A percentile compares a stretch with the other conserved stretches of the same genome.
phyloP scores from a whole-genome alignment of 1,140 invertebrate species.

The Mercenaria mercenaria region DNA sequence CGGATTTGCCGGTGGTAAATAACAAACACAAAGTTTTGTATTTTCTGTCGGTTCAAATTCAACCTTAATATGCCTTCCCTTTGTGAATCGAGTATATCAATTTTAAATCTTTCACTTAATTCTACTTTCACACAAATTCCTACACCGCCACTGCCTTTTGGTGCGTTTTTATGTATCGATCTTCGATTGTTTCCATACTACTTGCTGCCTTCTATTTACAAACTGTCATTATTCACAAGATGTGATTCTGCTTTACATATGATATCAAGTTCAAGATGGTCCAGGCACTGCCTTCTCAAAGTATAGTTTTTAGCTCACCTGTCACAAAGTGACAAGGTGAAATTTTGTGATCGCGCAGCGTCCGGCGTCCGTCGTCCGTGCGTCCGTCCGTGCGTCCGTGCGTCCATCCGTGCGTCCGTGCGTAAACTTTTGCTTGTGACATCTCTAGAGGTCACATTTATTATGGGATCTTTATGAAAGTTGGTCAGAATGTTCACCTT shows the following conservation, averaged over 20 bases:
- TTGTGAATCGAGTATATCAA: background rate
- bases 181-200: slow-evolving; percentile 60
- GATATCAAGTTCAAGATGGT: slow-evolving; percentile 46
- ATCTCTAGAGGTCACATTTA: too few species aligned
- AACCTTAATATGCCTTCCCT: slow-evolving; percentile 53
- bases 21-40: slow-evolving; percentile 41
- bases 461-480: too few species aligned
- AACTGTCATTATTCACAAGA: background rate
- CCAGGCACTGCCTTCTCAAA: slow-evolving; percentile 7
- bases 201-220: slow-evolving; percentile 36
- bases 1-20: slow-evolving; percentile 41
- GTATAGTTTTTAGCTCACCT: too few species aligned
- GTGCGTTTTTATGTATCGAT: slow-evolving; percentile 30
- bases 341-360: too few species aligned
- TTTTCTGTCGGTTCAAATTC: background rate
- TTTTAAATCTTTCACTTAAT: slow-evolving; percentile 15
- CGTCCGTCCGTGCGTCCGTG: too few species aligned
- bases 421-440: too few species aligned
- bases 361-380: too few species aligned
- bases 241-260: slow-evolving; percentile 59
- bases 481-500: too few species aligned
- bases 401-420: too few species aligned
- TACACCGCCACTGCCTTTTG: slow-evolving; percentile 51
- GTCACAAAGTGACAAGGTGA: too few species aligned
- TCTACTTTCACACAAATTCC: slow-evolving; percentile 32